phyloP scores from a whole-genome alignment of 2,113 vertebrate species.

The Daubentonia madagascariensis region DNA sequence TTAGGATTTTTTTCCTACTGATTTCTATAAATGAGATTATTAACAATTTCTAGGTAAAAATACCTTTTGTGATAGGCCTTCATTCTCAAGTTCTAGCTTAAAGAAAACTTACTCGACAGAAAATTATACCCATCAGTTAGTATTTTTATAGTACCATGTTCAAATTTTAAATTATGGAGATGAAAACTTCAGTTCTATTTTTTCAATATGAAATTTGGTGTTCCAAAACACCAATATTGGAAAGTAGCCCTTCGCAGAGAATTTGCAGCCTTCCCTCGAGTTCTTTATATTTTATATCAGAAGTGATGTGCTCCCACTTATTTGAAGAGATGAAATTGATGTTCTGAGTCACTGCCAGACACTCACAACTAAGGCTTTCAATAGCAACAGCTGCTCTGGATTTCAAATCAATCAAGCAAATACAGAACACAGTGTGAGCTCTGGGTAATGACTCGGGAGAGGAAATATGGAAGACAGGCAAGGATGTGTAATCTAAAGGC shows the following conservation, averaged over 20 bases:
- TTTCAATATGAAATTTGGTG: background rate
- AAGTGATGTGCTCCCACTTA: background rate
- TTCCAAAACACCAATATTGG: background rate
- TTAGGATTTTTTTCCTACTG: background rate
- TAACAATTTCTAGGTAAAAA: slow-evolving; percentile 24
- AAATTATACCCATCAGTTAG: background rate
- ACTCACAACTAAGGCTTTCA: slow-evolving; percentile 28
- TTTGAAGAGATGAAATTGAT: slow-evolving; percentile 16
- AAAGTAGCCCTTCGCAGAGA: background rate
- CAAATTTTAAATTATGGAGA: slow-evolving; percentile 1
- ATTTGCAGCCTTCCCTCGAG: background rate
- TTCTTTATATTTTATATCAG: background rate
- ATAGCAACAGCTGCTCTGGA: slow-evolving; percentile 33
- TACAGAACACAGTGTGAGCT: background rate
- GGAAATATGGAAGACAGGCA: background rate
- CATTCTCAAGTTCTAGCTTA: background rate
- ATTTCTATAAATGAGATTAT: background rate
- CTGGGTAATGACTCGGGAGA: background rate
- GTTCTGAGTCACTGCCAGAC: slow-evolving; percentile 40
- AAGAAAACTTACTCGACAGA: background rate
- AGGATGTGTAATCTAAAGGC: background rate
- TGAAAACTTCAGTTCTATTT: background rate
- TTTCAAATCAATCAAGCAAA: slow-evolving; percentile 26
- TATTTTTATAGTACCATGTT: background rate
- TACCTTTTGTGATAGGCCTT: background rate